These are phyloP conservation scores for Chamaetylas fuelleborni DNA, from an alignment of 2,113 vertebrate species.

Conservation along the genomic window DNA sequence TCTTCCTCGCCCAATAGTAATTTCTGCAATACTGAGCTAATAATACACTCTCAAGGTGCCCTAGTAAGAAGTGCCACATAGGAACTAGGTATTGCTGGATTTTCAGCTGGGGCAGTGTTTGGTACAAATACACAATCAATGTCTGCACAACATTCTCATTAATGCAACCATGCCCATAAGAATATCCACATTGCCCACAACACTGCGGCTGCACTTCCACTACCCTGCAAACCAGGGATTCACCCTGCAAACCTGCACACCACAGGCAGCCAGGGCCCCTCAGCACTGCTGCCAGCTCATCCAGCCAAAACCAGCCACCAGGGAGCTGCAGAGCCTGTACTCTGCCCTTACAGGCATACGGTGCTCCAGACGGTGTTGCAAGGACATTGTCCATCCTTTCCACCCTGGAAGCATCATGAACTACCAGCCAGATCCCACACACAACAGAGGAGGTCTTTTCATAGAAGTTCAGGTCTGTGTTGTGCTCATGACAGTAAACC, in stretches of 20 bases:
- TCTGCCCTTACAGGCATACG: rapidly evolving
- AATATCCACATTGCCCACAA: rapidly evolving
- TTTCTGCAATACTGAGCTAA: background rate
- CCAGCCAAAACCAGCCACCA: rapidly evolving
- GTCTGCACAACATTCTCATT: background rate
- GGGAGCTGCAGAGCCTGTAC: background rate
- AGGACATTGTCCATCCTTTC: background rate
- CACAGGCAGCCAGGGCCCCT: background rate
- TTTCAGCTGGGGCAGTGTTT: background rate
- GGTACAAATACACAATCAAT: rapidly evolving
- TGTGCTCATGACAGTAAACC: background rate
- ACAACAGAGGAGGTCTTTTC: background rate
- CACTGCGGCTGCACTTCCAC: background rate
- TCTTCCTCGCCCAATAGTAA: rapidly evolving
- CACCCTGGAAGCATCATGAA: rapidly evolving
- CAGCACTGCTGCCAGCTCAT: background rate
- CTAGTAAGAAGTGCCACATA: rapidly evolving
- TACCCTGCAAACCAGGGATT: background rate
- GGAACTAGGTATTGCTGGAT: background rate
- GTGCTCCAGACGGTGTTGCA: background rate
- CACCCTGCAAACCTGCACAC: rapidly evolving
- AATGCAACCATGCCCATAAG: rapidly evolving
- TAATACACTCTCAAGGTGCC: background rate
- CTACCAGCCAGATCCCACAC: background rate
- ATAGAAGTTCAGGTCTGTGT: background rate